These are phyloP conservation scores for Neopipo cinnamomea DNA, from an alignment of 2,113 vertebrate genomes.

Conservation along the genomic window DNA sequence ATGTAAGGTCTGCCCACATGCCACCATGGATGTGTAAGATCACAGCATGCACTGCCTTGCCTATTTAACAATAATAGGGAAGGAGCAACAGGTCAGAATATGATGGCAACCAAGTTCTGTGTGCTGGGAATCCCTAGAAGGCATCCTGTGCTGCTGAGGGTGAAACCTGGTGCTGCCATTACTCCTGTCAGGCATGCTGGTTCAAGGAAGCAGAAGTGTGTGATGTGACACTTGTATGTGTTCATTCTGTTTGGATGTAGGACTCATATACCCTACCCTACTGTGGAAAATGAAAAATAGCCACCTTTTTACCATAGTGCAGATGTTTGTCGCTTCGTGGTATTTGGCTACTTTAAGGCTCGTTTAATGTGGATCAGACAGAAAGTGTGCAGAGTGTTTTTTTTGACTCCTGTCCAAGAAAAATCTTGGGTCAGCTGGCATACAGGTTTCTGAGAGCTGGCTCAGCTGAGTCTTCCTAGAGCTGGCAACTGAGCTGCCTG, in stretches of 20 bases:
- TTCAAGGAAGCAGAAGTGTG: background rate
- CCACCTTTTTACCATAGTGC: background rate
- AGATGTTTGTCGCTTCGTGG: accelerated
- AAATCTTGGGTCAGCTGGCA: background rate
- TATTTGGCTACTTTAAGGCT: background rate
- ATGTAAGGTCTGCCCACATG: background rate
- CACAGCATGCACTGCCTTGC: background rate
- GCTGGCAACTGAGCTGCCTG: background rate
- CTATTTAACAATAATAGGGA: accelerated
- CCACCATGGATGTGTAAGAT: background rate
- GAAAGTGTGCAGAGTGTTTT: background rate
- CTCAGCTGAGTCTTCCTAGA: background rate
- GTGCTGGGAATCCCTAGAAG: background rate
- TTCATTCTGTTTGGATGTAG: background rate
- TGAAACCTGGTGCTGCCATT: accelerated
- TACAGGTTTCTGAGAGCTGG: background rate
- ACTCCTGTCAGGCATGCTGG: background rate
- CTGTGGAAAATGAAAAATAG: background rate
- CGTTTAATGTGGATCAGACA: background rate
- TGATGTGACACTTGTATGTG: background rate
- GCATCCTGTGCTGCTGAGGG: background rate
- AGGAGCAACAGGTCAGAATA: background rate
- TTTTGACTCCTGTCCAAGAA: background rate
- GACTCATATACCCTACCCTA: background rate
- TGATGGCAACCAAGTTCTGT: background rate